Base-by-base conservation (phyloP, 2,888 invertebrate species). In the Hypena proboscidalis region DNA sequence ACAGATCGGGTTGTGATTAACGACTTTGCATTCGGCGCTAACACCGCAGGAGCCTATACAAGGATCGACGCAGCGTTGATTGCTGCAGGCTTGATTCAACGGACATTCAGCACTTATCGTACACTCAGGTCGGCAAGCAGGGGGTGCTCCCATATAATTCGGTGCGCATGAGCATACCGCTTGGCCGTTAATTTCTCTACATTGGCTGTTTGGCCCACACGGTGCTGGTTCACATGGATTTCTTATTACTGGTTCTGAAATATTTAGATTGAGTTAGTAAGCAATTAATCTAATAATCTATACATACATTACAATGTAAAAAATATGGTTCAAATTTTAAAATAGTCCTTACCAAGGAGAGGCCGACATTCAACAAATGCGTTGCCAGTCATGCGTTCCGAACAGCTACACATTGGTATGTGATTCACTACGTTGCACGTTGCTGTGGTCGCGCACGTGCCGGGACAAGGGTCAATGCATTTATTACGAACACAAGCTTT, bases 391-490 rank as follows among this genome's bases (percentile, higher is more conserved):
- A 93, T 94, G 37, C 93, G 92, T 32, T 89, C 83, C 14, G 92
- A 92, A 76, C 94, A 94, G 55, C 83, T 91, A 59, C 93, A 93
- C 83, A 92, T 91, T 1, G 93, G 92, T 46, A 92, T 90, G 64
- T 93, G 93, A 62, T 93, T 93, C 8, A 95, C 88, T 0, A 95
- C 95, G 46, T 91, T 92, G 70, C 97, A 97, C 32, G 92, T 73
- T 1, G 96, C 96, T 67, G 94, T 95, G 34, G 89, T 71, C 0
- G 96, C 96, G 74, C 97, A 97, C 17, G 95, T 95, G 48, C 94
- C 95, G 3, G 94, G 93, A 67, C 97, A 97, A 40, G 97, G 96
- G 82, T 97, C 94, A 49, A 83, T 79, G 70, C 97, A 97, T 81
- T 96, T 95, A 70, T 94, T 95, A 67, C 92, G 90, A 4, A 95